Base-by-base conservation (phyloP, 2,797 vertebrate genomes). In the Threskiornis aethiopicus region DNA sequence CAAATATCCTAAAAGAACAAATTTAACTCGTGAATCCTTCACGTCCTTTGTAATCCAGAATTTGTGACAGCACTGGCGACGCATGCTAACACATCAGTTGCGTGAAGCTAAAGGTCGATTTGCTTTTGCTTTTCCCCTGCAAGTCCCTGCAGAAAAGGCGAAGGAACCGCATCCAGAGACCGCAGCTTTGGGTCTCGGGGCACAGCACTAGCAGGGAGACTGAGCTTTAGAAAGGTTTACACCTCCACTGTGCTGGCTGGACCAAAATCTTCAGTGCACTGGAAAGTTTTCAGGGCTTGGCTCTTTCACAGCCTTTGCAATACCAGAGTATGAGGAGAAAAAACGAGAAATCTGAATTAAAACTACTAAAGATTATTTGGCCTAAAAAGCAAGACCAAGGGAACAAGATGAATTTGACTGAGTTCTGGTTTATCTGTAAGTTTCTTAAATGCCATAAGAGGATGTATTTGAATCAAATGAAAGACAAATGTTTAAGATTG, bases 51-150 rank as follows among this genome's bases (percentile, higher is more conserved):
- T n/a, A 29, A 76, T 22, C 5, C 9, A 28, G 49, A 87, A 61
- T 28, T 61, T 78, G 59, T 46, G 73, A 62, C 28, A 88, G 61
- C n/a, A 18, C 22, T 41, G 62, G 44, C 0, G 1, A 59, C 41
- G 24, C 47, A 88, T 0, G 9, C 15, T 19, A 76, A 57, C 0
- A 1, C 17, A 78, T n/a, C 3, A 31, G 37, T 28, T 0, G 0
- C 3, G 4, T 11, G 28, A 89, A 72, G 47, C 39, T 61, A 70
- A 87, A 47, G 31, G 19, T 31, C 5, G 12, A 47, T 24, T 57
- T 31, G 26, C 25, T 70, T 91, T 67, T 73, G 73, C 9, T 72
- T 92, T 55, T 21, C 44, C 31, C 47, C 59, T 62, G 26, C 22
- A 92, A 80, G 29, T 51, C 69, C 22, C 66, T 76, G 58, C 55